A percentile compares a stretch with the other conserved stretches of the same genome.
These are phyloP conservation scores for Drosophila azteca DNA, from an alignment of 1,140 invertebrate genomes.

Conservation along the genomic window DNA sequence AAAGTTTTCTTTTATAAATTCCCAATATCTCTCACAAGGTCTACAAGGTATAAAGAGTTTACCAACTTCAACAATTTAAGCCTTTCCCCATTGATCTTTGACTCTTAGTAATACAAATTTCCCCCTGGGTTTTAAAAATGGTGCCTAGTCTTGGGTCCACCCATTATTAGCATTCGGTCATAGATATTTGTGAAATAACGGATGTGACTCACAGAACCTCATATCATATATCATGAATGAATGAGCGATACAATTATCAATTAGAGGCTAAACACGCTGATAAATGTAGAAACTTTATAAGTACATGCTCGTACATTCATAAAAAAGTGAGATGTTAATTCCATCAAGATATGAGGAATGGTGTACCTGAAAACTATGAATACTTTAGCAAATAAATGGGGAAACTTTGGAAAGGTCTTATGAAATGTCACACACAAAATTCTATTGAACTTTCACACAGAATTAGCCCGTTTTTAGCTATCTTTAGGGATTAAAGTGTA, in stretches of 20 bases:
- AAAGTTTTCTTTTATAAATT: too few species aligned
- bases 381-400: background rate
- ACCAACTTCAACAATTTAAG: too few species aligned
- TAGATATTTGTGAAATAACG: slow-evolving; percentile 38
- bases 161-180: slow-evolving; percentile 44
- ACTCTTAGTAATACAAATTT: too few species aligned
- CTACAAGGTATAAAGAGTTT: too few species aligned
- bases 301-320: slow-evolving; percentile 2
- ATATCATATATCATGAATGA: slow-evolving; percentile 44
- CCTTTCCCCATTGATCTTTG: too few species aligned
- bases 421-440: background rate
- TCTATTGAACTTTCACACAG: slow-evolving; percentile 6
- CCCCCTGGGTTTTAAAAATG: too few species aligned
- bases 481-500: background rate
- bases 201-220: slow-evolving; percentile 52
- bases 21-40: background rate
- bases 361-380: background rate
- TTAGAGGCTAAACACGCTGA: slow-evolving; percentile 43
- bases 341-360: slow-evolving; percentile 3
- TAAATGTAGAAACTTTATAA: slow-evolving; percentile 30
- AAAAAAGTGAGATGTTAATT: slow-evolving; percentile 31
- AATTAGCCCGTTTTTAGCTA: background rate
- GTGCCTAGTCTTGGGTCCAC: too few species aligned
- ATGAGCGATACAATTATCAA: slow-evolving; percentile 73
- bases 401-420: too few species aligned